These are phyloP conservation scores for Harpagoxenus sublaevis DNA, from an alignment of 2,888 invertebrate genomes.

Conservation along the genomic window DNA sequence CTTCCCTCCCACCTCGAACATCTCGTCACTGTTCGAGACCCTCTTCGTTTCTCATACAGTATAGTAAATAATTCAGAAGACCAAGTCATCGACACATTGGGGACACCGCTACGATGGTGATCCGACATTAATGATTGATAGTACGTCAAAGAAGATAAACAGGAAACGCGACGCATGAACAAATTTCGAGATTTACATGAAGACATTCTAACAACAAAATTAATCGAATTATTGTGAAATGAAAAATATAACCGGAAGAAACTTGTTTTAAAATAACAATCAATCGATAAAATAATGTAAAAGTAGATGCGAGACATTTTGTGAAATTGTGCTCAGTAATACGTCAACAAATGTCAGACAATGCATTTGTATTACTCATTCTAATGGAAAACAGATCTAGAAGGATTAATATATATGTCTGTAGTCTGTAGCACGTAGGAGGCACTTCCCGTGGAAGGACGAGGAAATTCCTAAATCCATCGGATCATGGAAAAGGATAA, in stretches of 20 bases:
- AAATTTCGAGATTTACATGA: neutral
- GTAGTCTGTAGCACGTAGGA: neutral
- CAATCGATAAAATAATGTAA: neutral
- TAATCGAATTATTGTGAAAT: neutral
- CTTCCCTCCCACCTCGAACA: neutral
- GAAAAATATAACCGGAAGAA: neutral
- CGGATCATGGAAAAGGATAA: slow-evolving; percentile 36
- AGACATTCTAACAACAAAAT: neutral
- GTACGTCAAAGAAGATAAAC: neutral
- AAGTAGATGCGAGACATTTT: neutral
- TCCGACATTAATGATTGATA: slow-evolving; percentile 9
- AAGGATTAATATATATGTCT: slow-evolving; percentile 1
- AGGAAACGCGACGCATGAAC: neutral
- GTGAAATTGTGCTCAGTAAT: neutral
- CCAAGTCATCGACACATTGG: slow-evolving; percentile 4
- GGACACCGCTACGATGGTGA: neutral
- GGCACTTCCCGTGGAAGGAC: neutral
- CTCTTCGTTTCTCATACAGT: neutral
- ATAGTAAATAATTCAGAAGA: slow-evolving; percentile 26
- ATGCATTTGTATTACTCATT: neutral
- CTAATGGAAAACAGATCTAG: neutral
- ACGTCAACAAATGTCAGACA: neutral
- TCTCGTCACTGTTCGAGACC: neutral
- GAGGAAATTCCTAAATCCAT: slow-evolving; percentile 32
- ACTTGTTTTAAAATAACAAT: neutral